Percentiles rank a stretch among this genome's conserved stretches.
Conservation (phyloP, 2,797 vertebrate genomes). For the Siniperca obscura region DNA sequence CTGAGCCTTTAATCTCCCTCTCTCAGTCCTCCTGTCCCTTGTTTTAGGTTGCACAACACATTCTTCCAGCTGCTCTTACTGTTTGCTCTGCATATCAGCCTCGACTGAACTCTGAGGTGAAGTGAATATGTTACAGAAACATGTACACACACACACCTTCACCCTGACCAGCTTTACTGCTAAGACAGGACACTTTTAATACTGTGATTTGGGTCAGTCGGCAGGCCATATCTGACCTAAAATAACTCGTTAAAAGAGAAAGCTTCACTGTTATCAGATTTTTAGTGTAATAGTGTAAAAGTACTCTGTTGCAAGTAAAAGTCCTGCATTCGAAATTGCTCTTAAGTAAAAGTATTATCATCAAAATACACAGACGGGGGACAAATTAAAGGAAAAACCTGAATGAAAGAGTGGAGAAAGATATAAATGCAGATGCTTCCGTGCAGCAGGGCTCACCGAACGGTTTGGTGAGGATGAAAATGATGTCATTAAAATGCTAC, state of each 20-base stretch:
- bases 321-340: no score
- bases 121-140: not conserved
- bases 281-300: no score
- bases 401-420: no score
- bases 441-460: no score
- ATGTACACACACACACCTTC: not conserved
- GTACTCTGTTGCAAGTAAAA: no score
- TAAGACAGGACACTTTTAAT: not conserved
- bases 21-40: not conserved
- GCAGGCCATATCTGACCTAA: not conserved
- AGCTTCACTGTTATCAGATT: not conserved
- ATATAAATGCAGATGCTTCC: no score
- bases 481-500: no score
- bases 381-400: no score
- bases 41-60: constrained; percentile 4
- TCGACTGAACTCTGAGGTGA: constrained; percentile 2
- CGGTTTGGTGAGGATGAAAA: no score
- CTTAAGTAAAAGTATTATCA: no score
- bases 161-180: not conserved
- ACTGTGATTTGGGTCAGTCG: constrained; percentile 13
- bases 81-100: constrained; percentile 2
- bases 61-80: not conserved
- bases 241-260: not conserved
- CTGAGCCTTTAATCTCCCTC: constrained; percentile 4
- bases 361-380: no score